Percentiles rank a stretch among this genome's conserved stretches.
Evolutionary conservation across 2,113 vertebrate genomes (phyloP).

Genomic region (Machaerirhynchus nigripectus): DNA sequence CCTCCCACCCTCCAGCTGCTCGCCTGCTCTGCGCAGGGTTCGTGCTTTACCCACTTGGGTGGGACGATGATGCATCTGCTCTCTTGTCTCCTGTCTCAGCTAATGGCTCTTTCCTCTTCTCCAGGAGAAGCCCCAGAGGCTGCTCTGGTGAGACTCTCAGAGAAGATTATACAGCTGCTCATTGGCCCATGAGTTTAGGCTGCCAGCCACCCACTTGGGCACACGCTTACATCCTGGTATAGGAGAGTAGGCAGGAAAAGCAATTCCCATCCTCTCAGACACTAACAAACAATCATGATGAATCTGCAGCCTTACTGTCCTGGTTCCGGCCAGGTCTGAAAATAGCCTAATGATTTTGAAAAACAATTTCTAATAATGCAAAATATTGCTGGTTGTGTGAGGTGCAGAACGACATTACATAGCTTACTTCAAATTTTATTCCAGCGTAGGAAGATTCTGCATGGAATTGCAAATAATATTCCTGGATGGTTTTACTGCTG

Average conservation of each 20-base stretch:
- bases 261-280: not conserved
- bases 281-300: not conserved
- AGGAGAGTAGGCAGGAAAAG: not conserved
- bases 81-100: not conserved
- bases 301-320: not conserved
- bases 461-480: slow-evolving; percentile 10
- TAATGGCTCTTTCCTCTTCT: not conserved
- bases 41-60: not conserved
- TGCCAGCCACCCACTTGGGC: not conserved
- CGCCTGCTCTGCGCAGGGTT: fast-evolving
- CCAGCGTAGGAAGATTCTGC: not conserved
- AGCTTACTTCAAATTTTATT: slow-evolving; percentile 29
- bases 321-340: not conserved
- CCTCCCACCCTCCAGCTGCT: not conserved
- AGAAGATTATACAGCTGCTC: not conserved
- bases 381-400: not conserved
- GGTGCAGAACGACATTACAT: not conserved
- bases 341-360: not conserved
- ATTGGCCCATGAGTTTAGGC: not conserved
- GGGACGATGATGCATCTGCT: not conserved
- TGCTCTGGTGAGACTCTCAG: not conserved
- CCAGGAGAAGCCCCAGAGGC: not conserved
- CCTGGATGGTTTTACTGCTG: not conserved
- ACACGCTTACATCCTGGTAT: fast-evolving
- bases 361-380: slow-evolving; percentile 16